Conservation (phyloP, 2,113 vertebrate genomes). For the Rhipidura dahli region DNA sequence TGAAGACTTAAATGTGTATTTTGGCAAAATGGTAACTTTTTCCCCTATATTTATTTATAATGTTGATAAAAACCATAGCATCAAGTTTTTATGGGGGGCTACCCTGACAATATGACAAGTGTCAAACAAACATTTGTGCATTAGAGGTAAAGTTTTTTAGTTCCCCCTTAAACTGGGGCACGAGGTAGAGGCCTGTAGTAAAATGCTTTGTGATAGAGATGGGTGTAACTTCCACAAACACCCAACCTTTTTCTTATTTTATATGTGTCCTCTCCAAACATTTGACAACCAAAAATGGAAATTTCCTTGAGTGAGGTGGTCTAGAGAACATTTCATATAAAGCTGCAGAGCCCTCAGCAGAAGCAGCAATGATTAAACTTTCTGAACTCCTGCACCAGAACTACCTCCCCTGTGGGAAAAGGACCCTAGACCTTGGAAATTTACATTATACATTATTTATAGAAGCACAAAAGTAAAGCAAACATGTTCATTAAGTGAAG, state of each 20-base stretch:
- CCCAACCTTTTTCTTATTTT: neutral
- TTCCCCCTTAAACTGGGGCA: neutral
- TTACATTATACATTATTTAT: neutral
- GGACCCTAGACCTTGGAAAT: neutral
- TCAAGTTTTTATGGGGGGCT: neutral
- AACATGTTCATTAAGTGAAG: neutral
- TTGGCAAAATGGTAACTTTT: neutral
- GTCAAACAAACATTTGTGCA: neutral
- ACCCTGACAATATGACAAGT: no score
- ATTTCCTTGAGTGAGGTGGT: neutral
- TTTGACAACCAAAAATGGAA: neutral
- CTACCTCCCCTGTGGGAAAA: neutral
- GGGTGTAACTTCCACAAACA: neutral
- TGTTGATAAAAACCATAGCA: neutral
- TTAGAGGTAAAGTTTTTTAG: neutral
- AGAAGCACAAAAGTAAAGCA: neutral
- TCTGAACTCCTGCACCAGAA: neutral
- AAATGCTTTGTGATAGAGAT: neutral
- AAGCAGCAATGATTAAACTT: neutral
- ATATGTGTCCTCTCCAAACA: fast-evolving
- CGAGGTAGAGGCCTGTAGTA: neutral
- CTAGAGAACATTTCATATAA: neutral
- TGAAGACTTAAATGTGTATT: neutral
- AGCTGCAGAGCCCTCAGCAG: neutral
- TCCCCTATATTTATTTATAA: no score